These are phyloP conservation scores for Carpatolechia fugitivella DNA, from an alignment of 2,888 invertebrate species.

Conservation along the genomic window DNA sequence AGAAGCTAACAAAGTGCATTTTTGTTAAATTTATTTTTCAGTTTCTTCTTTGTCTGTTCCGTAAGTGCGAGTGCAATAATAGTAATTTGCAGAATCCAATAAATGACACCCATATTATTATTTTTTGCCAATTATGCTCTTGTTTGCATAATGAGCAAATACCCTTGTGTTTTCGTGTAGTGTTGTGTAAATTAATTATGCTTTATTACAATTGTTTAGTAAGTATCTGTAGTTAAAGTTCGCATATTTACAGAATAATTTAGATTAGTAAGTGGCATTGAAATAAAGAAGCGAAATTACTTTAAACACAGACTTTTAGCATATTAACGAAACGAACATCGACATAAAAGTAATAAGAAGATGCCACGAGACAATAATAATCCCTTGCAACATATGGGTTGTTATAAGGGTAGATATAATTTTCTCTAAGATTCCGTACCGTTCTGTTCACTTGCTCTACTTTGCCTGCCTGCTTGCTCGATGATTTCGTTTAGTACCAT, in stretches of 20 bases:
- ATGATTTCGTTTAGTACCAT: conserved; percentile 98
- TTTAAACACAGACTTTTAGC: conserved; percentile 31
- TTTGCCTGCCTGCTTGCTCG: conserved; percentile 95
- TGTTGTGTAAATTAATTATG: conserved; percentile 41
- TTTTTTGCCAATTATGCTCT: conserved; percentile 74
- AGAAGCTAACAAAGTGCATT: not conserved
- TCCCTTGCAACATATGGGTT: conserved; percentile 12
- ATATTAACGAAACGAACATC: conserved; percentile 37
- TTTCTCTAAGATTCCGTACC: conserved; percentile 79
- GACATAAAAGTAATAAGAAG: conserved; percentile 31
- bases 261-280: conserved; percentile 21
- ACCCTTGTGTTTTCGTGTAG: conserved; percentile 57
- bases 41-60: conserved; percentile 3
- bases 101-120: conserved; percentile 72
- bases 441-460: conserved; percentile 91
- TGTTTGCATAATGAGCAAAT: conserved; percentile 77
- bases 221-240: conserved; percentile 9
- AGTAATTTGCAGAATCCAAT: conserved; percentile 39
- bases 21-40: not conserved
- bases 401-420: conserved; percentile 18
- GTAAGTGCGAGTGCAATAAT: conserved; percentile 15
- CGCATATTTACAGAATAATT: conserved; percentile 18
- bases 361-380: conserved; percentile 23
- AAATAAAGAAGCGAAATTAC: conserved; percentile 32
- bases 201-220: conserved; percentile 19